Base-by-base conservation (phyloP, 1,140 invertebrate genomes). In the Brachionus sp. region DNA sequence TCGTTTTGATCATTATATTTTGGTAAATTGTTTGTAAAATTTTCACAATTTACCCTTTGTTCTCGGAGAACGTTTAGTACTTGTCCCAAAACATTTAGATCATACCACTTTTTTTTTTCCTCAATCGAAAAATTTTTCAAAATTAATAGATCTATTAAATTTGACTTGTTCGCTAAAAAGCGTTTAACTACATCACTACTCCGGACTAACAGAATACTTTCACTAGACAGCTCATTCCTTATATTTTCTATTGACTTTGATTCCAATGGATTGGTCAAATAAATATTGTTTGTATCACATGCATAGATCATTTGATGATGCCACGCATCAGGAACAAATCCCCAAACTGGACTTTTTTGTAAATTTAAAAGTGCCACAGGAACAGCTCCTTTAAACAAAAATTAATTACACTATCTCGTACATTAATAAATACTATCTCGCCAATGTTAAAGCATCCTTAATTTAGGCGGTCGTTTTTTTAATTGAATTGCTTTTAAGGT, bases 261-360 rank as follows among this genome's bases (percentile, higher is more conserved):
- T 86, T 94, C 92, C 9, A 93, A 88, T 1, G 93, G 93, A 88
- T 94, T 94, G 12, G 92, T 92, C 83, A 94, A 88, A 86, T 93
- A 93, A 35, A 94, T 85, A 84, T 87, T 87, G 77, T 91, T 90
- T 1, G 91, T 90, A 53, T 92, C 92, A 2, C 94, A 92, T 1
- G 93, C 93, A 87, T 93, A 94, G 53, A 94, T 92, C 93, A 94
- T 94, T 88, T 94, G 93, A 89, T 94, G 93, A 88, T 94, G 93
- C 93, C 93, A 94, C 4, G 92, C 92, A 86, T 94, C 93, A 0
- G 93, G 92, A 73, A 91, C 90, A 29, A 89, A 89, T 19, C 88
- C 87, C 25, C 90, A 89, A 77, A 89, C 88, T 13, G 91, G 89
- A 25, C 91, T 92, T 77, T 86, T 91, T 90, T 94, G 93, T 5